These are phyloP conservation scores for Petrocephalus sullivani DNA, from an alignment of 2,797 vertebrate species.

Conservation along the genomic window DNA sequence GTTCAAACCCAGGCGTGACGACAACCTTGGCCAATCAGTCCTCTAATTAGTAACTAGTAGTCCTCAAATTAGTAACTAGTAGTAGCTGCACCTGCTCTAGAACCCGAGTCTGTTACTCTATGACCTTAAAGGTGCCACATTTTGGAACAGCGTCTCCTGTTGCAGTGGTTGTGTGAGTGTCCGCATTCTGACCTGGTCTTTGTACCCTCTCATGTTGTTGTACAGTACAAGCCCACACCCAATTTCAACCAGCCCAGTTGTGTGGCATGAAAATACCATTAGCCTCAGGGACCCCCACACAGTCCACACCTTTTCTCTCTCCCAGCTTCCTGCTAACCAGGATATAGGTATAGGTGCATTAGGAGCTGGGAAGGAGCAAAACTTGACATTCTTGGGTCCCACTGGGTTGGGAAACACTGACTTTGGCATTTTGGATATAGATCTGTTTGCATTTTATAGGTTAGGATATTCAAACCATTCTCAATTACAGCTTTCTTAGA, in stretches of 20 bases:
- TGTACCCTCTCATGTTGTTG: not conserved
- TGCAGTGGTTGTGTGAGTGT: not conserved
- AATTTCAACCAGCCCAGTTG: not conserved
- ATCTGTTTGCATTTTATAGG: not conserved
- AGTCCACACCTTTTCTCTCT: not conserved
- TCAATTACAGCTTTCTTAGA: not conserved
- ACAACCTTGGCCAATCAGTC: too few relatives aligned
- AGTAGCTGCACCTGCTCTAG: too few relatives aligned
- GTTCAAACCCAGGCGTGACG: too few relatives aligned
- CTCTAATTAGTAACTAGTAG: too few relatives aligned
- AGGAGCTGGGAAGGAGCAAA: not conserved
- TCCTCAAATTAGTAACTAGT: too few relatives aligned
- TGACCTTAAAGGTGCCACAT: not conserved
- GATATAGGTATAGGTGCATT: not conserved
- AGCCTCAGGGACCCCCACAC: not conserved
- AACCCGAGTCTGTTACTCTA: not conserved
- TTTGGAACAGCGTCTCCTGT: not conserved
- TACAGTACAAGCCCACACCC: not conserved
- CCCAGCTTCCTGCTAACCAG: not conserved
- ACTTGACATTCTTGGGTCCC: not conserved
- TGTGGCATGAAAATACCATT: not conserved
- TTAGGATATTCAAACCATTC: not conserved
- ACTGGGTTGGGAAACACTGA: not conserved
- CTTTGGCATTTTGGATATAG: not conserved
- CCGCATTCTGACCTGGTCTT: not conserved